Percentiles rank a stretch among this genome's conserved stretches.
Evolutionary conservation across 1,140 invertebrate genomes (phyloP).

Genomic region (Drosophila kikkawai): DNA sequence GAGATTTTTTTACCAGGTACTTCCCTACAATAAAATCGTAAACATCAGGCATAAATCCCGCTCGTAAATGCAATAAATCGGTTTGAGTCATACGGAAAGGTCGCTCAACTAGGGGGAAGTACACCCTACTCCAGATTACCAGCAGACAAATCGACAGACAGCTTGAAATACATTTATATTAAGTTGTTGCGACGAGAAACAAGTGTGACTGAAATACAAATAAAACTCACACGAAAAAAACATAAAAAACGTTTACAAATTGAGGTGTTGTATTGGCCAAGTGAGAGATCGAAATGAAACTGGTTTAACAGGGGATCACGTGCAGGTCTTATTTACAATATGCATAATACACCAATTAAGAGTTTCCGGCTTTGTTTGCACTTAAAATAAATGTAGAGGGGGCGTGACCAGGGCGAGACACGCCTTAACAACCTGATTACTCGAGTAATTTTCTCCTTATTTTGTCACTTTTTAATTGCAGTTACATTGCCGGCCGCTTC

Average conservation of each 20-base stretch:
- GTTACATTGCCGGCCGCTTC: slow-evolving; percentile 95
- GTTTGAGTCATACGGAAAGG: slow-evolving; percentile 35
- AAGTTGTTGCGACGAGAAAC: slow-evolving; percentile 17
- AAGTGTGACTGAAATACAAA: slow-evolving; percentile 40
- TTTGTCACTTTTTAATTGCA: slow-evolving; percentile 85
- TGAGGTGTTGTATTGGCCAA: slow-evolving; percentile 33
- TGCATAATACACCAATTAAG: slow-evolving; percentile 32
- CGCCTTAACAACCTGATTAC: slow-evolving; percentile 43
- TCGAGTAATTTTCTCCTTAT: slow-evolving; percentile 17
- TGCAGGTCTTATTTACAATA: slow-evolving; percentile 10
- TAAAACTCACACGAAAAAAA: slow-evolving; percentile 15
- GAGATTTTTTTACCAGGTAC: slow-evolving; percentile 1
- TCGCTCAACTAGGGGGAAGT: slow-evolving; percentile 43
- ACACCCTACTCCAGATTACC: slow-evolving; percentile 42
- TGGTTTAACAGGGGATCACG: slow-evolving; percentile 47
- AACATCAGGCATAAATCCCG: slow-evolving; percentile 19
- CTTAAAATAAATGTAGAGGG: slow-evolving; percentile 16
- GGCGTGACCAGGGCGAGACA: slow-evolving; percentile 25
- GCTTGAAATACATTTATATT: slow-evolving; percentile 3
- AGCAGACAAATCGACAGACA: slow-evolving; percentile 18
- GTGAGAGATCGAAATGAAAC: slow-evolving; percentile 39
- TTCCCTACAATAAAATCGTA: slow-evolving; percentile 32
- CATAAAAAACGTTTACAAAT: slow-evolving; percentile 31
- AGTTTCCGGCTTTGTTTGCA: slow-evolving; percentile 48
- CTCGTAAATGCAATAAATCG: slow-evolving; percentile 9